Evolutionary conservation across 2,888 invertebrate species (phyloP), one percentile per base, ranked within the genome.

Genomic region (Uropetala carovei): DNA sequence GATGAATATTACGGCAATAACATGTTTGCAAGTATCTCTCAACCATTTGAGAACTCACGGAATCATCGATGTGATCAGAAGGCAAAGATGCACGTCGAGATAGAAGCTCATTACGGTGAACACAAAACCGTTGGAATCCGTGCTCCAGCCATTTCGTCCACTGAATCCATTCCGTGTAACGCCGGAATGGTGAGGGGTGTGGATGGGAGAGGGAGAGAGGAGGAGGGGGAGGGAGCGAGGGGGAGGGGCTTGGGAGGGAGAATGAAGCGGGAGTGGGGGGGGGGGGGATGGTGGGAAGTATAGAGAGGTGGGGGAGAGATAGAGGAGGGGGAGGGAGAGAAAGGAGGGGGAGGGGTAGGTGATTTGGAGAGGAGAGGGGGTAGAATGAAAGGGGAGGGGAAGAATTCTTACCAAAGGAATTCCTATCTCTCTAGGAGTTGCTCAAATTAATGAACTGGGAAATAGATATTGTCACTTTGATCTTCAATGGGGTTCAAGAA

Each of bases 401-500:
- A n/a, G n/a, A n/a, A n/a, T n/a, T n/a, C n/a, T n/a, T n/a, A n/a
- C n/a, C 83, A 56, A 83, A 43, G 18, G 2, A 56, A 83, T 83
- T 57, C 83, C 56, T n/a, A 16, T 43, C 43, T n/a, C 83, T n/a
- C 11, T 16, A 11, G 83, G 83, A 18, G 0, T 82, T 82, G 30
- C 43, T 83, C 18, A 83, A 83, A 57, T n/a, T 83, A 57, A n/a
- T 83, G 30, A 16, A 18, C 83, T 57, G 83, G n/a, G n/a, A n/a
- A n/a, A n/a, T n/a, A n/a, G n/a, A n/a, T n/a, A n/a, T n/a, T n/a
- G n/a, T n/a, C n/a, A n/a, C 30, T 83, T 4, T 43, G 43, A 18
- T 43, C 43, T 43, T 43, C 5, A 43, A 43, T 43, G 43, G 43
- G 43, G 43, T 43, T 43, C 43, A 43, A 43, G 1, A 43, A 43